Percentiles rank a stretch among this genome's conserved stretches.
Conservation (phyloP, 1,140 invertebrate genomes). For the Helicoverpa zea region DNA sequence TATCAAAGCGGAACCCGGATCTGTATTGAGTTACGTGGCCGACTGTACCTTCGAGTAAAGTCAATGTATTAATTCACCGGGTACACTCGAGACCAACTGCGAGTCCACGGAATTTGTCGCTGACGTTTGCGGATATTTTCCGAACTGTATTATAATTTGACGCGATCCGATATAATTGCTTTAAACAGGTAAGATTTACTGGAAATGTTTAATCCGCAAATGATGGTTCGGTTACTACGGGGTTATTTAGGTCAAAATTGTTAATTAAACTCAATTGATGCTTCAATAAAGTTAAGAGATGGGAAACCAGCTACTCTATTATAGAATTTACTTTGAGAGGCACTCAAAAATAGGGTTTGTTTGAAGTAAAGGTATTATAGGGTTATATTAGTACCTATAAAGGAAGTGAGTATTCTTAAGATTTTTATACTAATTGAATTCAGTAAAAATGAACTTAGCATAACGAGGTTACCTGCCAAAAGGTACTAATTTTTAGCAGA, state of each 20-base stretch:
- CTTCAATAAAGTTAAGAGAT: too few species aligned
- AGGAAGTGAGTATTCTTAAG: too few species aligned
- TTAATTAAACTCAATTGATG: conserved; percentile 1
- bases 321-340: too few species aligned
- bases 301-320: too few species aligned
- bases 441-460: too few species aligned
- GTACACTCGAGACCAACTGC: conserved; percentile 4
- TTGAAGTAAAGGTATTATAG: too few species aligned
- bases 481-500: background rate
- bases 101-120: background rate
- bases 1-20: conserved; percentile 23
- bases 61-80: conserved; percentile 18
- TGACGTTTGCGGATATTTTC: background rate
- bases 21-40: conserved; percentile 12
- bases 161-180: background rate
- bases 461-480: background rate
- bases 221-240: background rate
- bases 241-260: background rate
- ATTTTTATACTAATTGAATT: too few species aligned
- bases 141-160: conserved; percentile 12
- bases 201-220: conserved; percentile 8
- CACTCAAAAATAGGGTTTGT: too few species aligned
- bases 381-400: too few species aligned
- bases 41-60: background rate
- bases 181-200: background rate